Evolutionary conservation across 2,888 invertebrate species (phyloP).

Genomic region (Lutraria lutraria): DNA sequence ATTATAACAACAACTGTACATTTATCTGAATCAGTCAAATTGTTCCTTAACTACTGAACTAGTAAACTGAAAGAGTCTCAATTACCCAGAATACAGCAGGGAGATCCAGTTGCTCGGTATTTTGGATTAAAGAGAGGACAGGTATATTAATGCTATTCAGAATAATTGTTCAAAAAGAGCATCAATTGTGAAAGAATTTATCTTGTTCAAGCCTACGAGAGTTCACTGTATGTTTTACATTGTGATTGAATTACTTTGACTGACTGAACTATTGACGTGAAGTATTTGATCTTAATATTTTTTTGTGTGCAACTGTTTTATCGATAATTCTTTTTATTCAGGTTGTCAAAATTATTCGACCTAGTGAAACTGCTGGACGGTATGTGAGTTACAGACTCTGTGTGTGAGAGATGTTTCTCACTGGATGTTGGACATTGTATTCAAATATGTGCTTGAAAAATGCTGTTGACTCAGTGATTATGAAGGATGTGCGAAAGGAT

Average conservation of each 20-base stretch:
- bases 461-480: not conserved
- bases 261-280: too few relatives aligned
- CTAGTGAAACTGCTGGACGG: slow-evolving; percentile 98
- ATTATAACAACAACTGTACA: too few relatives aligned
- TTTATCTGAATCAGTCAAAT: not conserved
- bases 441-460: not conserved
- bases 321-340: slow-evolving; percentile 87
- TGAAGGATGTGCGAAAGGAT: too few relatives aligned
- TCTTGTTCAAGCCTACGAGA: too few relatives aligned
- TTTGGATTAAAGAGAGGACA: slow-evolving; percentile 99
- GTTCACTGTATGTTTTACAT: too few relatives aligned
- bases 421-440: not conserved
- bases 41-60: slow-evolving; percentile 51
- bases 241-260: too few relatives aligned
- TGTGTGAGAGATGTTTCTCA: slow-evolving; percentile 73
- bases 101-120: slow-evolving; percentile 99
- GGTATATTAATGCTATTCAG: slow-evolving; percentile 88
- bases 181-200: too few relatives aligned
- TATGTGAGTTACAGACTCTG: slow-evolving; percentile 99
- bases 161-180: not conserved
- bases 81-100: slow-evolving; percentile 99
- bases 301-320: not conserved
- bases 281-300: too few relatives aligned
- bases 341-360: slow-evolving; percentile 98
- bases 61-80: slow-evolving; percentile 98